Base-by-base conservation (phyloP, 1,140 invertebrate genomes). In the Ceratitis capitata region DNA sequence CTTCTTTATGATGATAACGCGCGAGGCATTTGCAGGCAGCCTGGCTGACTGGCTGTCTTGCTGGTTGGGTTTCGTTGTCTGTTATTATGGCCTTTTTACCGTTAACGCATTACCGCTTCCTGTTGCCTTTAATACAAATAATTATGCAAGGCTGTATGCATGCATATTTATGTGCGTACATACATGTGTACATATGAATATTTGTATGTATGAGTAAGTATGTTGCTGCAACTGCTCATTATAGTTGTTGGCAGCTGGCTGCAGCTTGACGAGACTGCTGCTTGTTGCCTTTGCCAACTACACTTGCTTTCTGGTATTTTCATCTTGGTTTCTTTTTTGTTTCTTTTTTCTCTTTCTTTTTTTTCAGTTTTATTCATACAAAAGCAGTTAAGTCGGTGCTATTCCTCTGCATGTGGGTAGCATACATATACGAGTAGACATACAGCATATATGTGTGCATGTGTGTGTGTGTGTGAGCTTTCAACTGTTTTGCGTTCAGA, bases 21-120 rank as follows among this genome's bases (percentile, higher is more conserved):
- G 58, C n/a, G n/a, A n/a, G n/a, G n/a, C n/a, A n/a, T n/a, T n/a
- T n/a, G n/a, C n/a, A n/a, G n/a, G n/a, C n/a, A n/a, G 29, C 58
- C 26, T 61, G 58, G 58, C 58, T 56, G 47, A 49, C 47, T 49
- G 47, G 47, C 10, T 49, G n/a, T n/a, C n/a, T 49, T 10, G 51
- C 51, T 56, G 51, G 5, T 19, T 53, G 56, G 9, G 23, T 16
- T 61, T 23, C 23, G 23, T 61, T 61, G 58, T 61, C 58, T 61
- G 58, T 61, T 61, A 61, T 61, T 61, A 61, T 61, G 58, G 58
- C 58, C 58, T 61, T 61, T 61, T 61, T 61, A 61, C 58, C 58
- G 58, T 61, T 61, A 61, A 61, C 58, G 58, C 58, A 61, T 61
- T 61, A 61, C 58, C 58, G 58, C 58, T 61, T 61, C 26, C 58